Conservation (phyloP, 2,113 vertebrate species). For the Istiophorus platypterus region DNA sequence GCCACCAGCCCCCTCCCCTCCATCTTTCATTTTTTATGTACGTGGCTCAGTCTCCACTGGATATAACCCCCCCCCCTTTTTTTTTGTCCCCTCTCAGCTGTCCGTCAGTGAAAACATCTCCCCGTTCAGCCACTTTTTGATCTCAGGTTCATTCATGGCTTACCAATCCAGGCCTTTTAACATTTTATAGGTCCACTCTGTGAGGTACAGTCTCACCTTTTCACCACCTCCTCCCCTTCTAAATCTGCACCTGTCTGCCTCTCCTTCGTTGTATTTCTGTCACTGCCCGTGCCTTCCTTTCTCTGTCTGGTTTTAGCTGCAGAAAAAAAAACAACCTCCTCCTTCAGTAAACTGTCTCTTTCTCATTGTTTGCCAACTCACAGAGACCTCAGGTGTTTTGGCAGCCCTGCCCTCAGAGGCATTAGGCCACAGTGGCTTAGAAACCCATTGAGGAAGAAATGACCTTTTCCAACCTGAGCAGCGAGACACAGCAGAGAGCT, state of each 20-base stretch:
- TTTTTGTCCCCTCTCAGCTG: not conserved
- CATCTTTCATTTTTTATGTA: slow-evolving; percentile 17
- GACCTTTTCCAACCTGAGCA: slow-evolving; percentile 52
- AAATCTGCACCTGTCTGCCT: not conserved
- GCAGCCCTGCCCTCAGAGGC: slow-evolving; percentile 39
- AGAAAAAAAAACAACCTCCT: slow-evolving; percentile 16
- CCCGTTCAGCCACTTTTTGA: not conserved
- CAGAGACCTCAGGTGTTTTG: slow-evolving; percentile 33
- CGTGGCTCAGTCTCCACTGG: not conserved
- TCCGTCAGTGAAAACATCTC: not conserved
- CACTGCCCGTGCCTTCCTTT: not conserved
- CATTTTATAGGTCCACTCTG: not conserved
- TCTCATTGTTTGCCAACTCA: slow-evolving; percentile 26
- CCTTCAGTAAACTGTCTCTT: not conserved
- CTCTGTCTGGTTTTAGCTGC: not conserved
- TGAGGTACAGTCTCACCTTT: not conserved
- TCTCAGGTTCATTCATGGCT: not conserved
- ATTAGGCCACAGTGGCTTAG: slow-evolving; percentile 47
- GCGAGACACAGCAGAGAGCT: slow-evolving; percentile 33
- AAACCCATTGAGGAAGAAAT: slow-evolving; percentile 46
- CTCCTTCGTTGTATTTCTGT: not conserved
- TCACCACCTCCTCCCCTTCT: not conserved
- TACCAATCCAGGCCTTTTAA: not conserved
- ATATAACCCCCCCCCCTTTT: not conserved
- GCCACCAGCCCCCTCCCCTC: not conserved